Percentiles rank a stretch among this genome's conserved stretches.
Conservation (phyloP, 2,113 vertebrate genomes). For the Otus sunia region DNA sequence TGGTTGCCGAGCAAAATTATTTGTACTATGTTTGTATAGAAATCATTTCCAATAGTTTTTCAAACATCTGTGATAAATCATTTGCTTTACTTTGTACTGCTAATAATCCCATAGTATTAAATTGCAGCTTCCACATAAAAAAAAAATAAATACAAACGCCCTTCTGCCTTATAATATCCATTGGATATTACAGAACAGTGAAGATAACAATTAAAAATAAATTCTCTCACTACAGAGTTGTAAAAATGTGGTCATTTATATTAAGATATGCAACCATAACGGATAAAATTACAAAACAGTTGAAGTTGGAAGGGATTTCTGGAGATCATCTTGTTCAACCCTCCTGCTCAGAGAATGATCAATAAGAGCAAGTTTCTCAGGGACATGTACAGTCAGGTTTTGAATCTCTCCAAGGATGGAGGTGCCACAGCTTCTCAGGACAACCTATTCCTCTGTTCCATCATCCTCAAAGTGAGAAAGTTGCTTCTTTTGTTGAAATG, state of each 20-base stretch:
- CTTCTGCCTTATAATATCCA: neutral
- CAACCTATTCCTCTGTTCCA: neutral
- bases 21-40: neutral
- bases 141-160: neutral
- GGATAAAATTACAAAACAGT: neutral
- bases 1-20: neutral
- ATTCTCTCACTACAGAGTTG: neutral
- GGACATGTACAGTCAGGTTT: neutral
- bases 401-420: neutral
- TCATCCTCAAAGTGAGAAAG: neutral
- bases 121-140: neutral
- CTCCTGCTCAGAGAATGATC: neutral
- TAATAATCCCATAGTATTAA: neutral
- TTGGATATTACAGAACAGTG: neutral
- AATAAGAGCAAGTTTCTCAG: neutral
- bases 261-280: neutral
- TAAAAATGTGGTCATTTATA: neutral
- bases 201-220: neutral
- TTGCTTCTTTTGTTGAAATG: neutral
- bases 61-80: neutral
- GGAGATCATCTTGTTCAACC: neutral
- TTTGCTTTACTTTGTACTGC: neutral
- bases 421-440: neutral
- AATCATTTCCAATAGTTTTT: neutral
- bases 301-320: neutral